Evolutionary conservation across 2,888 invertebrate species (phyloP).

Genomic region (Acrobasis suavella): DNA sequence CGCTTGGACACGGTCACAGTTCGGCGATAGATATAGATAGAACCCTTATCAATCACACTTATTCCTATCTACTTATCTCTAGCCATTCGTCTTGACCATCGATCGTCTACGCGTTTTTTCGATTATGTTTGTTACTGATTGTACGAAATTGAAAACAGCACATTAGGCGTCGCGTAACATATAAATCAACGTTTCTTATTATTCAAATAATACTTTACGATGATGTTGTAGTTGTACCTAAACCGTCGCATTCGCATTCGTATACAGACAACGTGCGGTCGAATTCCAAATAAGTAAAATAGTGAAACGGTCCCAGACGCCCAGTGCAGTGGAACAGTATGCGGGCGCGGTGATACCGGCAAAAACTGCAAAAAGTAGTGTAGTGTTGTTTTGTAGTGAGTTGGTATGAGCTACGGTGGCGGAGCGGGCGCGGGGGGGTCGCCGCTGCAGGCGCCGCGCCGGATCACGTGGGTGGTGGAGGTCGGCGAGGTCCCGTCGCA

Average conservation of each 20-base stretch:
- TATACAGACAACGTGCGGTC: neutral
- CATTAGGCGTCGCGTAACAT: too few species aligned
- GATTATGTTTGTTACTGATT: too few species aligned
- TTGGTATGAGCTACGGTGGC: conserved; percentile 6
- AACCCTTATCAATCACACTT: neutral
- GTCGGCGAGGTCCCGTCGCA: conserved; percentile 69
- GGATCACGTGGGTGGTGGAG: conserved; percentile 79
- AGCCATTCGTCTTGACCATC: neutral
- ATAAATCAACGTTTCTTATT: too few species aligned
- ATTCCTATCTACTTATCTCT: neutral
- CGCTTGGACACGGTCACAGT: neutral
- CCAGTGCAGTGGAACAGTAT: conserved; percentile 8
- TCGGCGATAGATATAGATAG: neutral
- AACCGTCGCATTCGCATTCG: too few species aligned
- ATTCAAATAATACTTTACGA: too few species aligned
- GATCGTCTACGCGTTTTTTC: conserved; percentile 1
- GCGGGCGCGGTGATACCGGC: neutral
- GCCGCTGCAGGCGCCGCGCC: conserved; percentile 51
- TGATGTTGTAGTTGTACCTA: too few species aligned
- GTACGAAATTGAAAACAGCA: too few species aligned
- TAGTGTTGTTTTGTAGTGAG: neutral
- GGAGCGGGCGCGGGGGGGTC: conserved; percentile 31
- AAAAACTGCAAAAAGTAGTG: neutral
- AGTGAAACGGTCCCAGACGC: conserved; percentile 14
- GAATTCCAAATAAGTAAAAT: conserved; percentile 6